Evolutionary conservation across 1,140 invertebrate genomes (phyloP), one percentile per base, ranked within the genome.

Genomic region (Ylistrum balloti): DNA sequence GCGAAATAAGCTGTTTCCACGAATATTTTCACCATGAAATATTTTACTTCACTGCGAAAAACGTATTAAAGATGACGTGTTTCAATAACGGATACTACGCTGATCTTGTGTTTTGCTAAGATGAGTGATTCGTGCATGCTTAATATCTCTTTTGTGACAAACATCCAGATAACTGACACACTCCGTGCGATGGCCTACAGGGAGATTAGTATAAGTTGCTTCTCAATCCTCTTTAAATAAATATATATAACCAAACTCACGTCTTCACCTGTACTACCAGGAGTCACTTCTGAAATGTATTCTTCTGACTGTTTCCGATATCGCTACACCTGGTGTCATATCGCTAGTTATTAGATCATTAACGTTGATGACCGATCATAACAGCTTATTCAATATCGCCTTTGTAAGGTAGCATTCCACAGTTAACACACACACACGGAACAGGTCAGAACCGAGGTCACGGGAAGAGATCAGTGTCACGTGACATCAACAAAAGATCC

Each of bases 361-460:
- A 74, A 74, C 56, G 22, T 22, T 74, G 56, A 74, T 74, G 56
- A 74, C 56, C 56, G 56, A 74, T 74, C 56, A 74, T 74, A 74
- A 74, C 56, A 74, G 56, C 56, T 74, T 74, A 74, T 74, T 74
- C 56, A 74, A 74, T 74, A 74, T 74, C 56, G 56, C 56, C 56
- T 74, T 74, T 74, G 56, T 74, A 74, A 74, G 56, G 56, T 1
- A n/a, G 17, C 15, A 74, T 74, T 74, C 56, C 56, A 28, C 22
- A 28, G 56, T 74, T 74, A 74, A 28, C 56, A 74, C n/a, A 28
- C 56, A 74, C 15, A 28, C 2, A 74, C 22, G n/a, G 56, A 28
- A 74, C 5, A 74, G 56, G 56, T 74, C 56, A 74, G n/a, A 74
- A n/a, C 56, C 56, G 28, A 74, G 56, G 56, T 74, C 56, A 74